These are phyloP conservation scores for Drosophila ironensis DNA, from an alignment of 1,140 invertebrate genomes.

Conservation along the genomic window DNA sequence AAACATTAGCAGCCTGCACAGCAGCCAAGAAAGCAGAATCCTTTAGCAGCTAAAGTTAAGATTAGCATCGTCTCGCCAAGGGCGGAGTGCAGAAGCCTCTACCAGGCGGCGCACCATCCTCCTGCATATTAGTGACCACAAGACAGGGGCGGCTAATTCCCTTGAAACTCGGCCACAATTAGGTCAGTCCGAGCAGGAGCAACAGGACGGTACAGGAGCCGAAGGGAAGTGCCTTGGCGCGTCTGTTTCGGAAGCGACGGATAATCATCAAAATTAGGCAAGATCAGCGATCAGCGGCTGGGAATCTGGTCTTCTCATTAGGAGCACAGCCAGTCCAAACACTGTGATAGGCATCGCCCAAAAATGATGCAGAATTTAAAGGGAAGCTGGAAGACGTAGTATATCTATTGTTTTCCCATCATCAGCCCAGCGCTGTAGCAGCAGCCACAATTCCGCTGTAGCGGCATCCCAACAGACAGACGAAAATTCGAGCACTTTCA, in stretches of 20 bases:
- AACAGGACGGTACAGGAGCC: not conserved
- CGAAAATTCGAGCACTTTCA: slow-evolving; percentile 18
- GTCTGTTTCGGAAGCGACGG: slow-evolving; percentile 64
- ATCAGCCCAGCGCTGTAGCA: slow-evolving; percentile 16
- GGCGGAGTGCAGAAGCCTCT: not conserved
- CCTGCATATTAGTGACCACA: slow-evolving; percentile 76
- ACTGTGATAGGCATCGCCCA: slow-evolving; percentile 42
- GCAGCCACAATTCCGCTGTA: slow-evolving; percentile 2
- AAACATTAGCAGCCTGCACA: slow-evolving; percentile 60
- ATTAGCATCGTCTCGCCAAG: slow-evolving; percentile 69
- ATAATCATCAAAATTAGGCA: slow-evolving; percentile 70
- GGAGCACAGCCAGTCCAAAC: slow-evolving; percentile 10
- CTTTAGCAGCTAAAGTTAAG: slow-evolving; percentile 74
- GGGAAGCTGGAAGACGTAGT: not conserved
- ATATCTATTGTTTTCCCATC: slow-evolving; percentile 18
- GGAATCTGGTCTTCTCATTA: slow-evolving; percentile 42
- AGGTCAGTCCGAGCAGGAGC: slow-evolving; percentile 52
- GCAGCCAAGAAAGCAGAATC: slow-evolving; percentile 32
- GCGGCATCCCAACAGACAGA: not conserved
- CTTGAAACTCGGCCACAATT: slow-evolving; percentile 40
- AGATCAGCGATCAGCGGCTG: slow-evolving; percentile 55
- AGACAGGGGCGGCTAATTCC: slow-evolving; percentile 62
- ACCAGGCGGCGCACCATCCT: too few relatives aligned
- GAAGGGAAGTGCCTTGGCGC: slow-evolving; percentile 21
- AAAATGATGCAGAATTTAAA: not conserved